Base-by-base conservation (phyloP, 1,140 invertebrate species). In the Fopius arisanus region DNA sequence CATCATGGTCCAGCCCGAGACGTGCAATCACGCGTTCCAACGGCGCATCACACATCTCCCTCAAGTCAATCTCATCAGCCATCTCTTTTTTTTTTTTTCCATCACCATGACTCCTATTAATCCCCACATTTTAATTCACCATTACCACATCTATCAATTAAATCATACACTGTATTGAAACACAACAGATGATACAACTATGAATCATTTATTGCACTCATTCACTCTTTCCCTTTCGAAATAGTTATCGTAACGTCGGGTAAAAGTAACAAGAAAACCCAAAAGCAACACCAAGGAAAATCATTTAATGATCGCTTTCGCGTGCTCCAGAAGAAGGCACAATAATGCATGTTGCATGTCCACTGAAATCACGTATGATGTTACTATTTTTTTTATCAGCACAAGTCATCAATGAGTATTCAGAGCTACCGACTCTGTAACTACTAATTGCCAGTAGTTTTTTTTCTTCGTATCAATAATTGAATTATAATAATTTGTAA, bases 1-100 rank as follows among this genome's bases (percentile, higher is more conserved):
- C 82, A 83, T 83, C 79, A 83, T 82, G 82, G 80, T 83, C 82
- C 82, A 81, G 79, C 78, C 76, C 77, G 79, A 82, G 82, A 82
- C 79, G 82, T 82, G 80, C 80, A 82, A 83, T 82, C 82, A 82
- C 75, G 78, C 77, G 70, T 70, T 72, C 54, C 31, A 59, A 29
- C 40, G 70, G 21, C 67, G 66, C 66, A 40, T 43, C 16, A 62
- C 26, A 37, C 48, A 70, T 54, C 33, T 29, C 48, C 51, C 31
- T 41, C 5, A n/a, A 63, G n/a, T 51, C n/a, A 51, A n/a, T 51
- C 19, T 51, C 43, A 51, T 51, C 14, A 7, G 12, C 2, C 33
- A 37, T 37, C 33, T 37, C 33, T 37, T 37, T 7, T 37, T n/a
- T n/a, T n/a, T n/a, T n/a, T n/a, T n/a, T n/a, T n/a, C n/a, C n/a